Evolutionary conservation across 35 echinoderm and acorn worm species (phyloP).

Genomic region (Chiridota heheva): DNA sequence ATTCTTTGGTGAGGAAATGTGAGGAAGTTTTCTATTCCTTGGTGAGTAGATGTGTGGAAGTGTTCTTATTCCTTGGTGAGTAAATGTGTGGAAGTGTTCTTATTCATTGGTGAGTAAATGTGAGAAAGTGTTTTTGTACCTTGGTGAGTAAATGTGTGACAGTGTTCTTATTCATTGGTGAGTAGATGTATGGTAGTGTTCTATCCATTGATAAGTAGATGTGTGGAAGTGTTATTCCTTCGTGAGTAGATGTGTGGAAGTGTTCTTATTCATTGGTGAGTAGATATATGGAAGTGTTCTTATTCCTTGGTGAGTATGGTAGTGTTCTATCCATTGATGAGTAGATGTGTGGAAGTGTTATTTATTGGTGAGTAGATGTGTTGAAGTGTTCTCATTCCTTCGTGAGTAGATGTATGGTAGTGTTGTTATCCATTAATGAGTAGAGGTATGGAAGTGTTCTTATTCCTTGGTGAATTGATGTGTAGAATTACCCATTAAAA

Average conservation of each 20-base stretch:
- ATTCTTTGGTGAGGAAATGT: background rate
- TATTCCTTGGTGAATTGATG: background rate
- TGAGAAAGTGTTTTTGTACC: background rate
- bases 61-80: background rate
- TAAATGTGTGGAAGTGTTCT: background rate
- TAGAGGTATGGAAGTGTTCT: background rate
- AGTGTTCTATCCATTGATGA: background rate
- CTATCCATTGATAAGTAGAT: background rate
- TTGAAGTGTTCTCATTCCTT: background rate
- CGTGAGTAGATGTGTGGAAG: background rate
- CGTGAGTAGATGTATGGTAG: background rate
- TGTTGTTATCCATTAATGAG: background rate
- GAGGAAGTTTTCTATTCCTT: background rate
- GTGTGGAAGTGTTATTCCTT: background rate
- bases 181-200: background rate
- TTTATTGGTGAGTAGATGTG: background rate
- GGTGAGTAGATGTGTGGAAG: background rate
- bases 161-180: background rate
- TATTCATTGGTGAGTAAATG: background rate
- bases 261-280: constrained; percentile 43
- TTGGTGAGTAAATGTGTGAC: background rate
- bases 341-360: background rate
- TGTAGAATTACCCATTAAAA: background rate
- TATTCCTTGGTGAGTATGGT: background rate
- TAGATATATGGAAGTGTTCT: too few relatives aligned